A percentile compares a stretch with the other conserved stretches of the same genome.
These are phyloP conservation scores for Cephus runcator DNA, from an alignment of 2,888 invertebrate species.

Conservation along the genomic window DNA sequence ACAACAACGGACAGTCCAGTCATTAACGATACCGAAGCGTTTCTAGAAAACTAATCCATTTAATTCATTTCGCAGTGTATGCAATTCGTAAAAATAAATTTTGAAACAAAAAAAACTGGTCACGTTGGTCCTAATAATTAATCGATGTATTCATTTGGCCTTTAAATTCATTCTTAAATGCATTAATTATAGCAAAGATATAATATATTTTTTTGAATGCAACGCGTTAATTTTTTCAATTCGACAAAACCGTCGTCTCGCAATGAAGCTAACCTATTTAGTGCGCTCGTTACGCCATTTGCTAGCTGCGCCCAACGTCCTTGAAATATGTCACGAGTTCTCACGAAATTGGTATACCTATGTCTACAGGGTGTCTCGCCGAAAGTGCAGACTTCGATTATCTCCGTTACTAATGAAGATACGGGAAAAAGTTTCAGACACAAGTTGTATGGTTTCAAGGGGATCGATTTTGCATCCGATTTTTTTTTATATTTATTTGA, in stretches of 20 bases:
- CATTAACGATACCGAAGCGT: conserved; percentile 29
- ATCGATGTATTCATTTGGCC: neutral
- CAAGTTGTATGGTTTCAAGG: too few relatives aligned
- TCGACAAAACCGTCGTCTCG: neutral
- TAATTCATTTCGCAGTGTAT: neutral
- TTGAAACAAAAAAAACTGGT: neutral
- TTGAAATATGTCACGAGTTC: neutral
- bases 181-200: neutral
- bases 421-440: too few relatives aligned
- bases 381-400: too few relatives aligned
- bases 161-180: neutral
- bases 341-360: neutral
- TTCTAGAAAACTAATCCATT: neutral
- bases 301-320: neutral
- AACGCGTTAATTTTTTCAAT: neutral
- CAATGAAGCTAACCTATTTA: neutral
- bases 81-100: neutral
- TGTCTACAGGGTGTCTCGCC: neutral
- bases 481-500: too few relatives aligned
- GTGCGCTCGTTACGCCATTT: neutral
- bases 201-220: neutral
- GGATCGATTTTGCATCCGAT: too few relatives aligned
- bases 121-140: neutral
- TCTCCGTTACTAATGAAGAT: too few relatives aligned
- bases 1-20: conserved; percentile 29